phyloP scores from a whole-genome alignment of 2,113 vertebrate species.

The Apeltes quadracus region DNA sequence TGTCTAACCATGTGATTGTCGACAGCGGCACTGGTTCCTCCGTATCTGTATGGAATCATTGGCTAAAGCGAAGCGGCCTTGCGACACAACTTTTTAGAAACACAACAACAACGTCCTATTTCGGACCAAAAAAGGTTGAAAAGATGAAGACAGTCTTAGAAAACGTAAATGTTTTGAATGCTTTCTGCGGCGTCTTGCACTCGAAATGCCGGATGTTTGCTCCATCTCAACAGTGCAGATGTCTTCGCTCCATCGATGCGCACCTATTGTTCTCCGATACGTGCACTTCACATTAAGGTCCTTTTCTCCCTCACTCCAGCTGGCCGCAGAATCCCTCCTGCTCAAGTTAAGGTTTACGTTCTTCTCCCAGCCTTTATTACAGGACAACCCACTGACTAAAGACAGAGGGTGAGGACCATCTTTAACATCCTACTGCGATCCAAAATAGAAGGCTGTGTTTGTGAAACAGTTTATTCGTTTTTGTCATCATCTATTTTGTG shows the following conservation, averaged over 20 bases:
- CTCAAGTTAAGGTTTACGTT: neutral
- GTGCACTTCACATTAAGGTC: no score
- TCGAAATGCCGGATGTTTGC: neutral
- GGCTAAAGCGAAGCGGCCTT: slow-evolving; percentile 27
- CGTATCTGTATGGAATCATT: slow-evolving; percentile 42
- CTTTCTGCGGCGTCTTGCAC: neutral
- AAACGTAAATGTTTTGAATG: neutral
- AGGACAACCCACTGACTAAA: neutral
- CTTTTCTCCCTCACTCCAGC: neutral
- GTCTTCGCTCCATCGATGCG: neutral
- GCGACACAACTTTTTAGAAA: slow-evolving; percentile 29
- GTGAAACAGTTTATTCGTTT: neutral
- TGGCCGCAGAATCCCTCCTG: neutral
- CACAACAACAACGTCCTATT: neutral
- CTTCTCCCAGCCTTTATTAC: neutral
- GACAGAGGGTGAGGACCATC: neutral
- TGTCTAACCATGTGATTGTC: slow-evolving; percentile 33
- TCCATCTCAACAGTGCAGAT: neutral
- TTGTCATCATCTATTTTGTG: neutral
- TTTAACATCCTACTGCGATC: neutral
- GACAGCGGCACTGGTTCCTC: slow-evolving; percentile 18
- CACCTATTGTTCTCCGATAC: neutral
- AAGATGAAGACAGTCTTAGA: no score
- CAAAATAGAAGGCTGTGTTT: neutral
- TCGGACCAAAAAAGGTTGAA: slow-evolving; percentile 1